Conservation (phyloP, 2,888 invertebrate species). For the Oscheius myriophilus region DNA sequence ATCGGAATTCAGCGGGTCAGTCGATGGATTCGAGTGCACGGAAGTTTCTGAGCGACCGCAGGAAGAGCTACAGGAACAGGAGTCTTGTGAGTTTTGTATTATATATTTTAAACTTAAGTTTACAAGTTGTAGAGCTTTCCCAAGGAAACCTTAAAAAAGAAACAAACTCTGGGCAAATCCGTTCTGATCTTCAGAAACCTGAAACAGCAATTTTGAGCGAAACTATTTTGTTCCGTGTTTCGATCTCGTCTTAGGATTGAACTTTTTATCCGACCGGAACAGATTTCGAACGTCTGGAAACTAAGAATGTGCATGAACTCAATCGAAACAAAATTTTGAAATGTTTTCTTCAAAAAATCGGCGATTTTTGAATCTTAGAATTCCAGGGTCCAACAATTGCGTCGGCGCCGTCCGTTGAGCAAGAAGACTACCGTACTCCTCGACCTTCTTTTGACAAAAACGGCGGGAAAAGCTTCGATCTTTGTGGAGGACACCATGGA, state of each 20-base stretch:
- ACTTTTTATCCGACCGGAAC: too few species aligned
- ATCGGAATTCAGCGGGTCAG: conserved; percentile 29
- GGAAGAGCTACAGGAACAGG: conserved; percentile 49
- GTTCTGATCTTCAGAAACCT: too few species aligned
- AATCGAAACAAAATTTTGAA: too few species aligned
- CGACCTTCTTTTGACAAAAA: conserved; percentile 62
- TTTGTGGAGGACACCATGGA: conserved; percentile 52
- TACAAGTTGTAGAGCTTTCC: too few species aligned
- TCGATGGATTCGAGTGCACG: conserved; percentile 40
- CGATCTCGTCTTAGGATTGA: too few species aligned
- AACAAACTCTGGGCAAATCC: too few species aligned
- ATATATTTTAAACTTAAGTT: neutral
- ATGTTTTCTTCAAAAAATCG: too few species aligned
- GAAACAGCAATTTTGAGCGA: too few species aligned
- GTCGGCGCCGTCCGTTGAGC: conserved; percentile 69
- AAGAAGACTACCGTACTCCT: conserved; percentile 69
- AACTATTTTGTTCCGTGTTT: too few species aligned
- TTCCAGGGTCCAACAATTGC: conserved; percentile 69
- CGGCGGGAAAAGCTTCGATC: conserved; percentile 68
- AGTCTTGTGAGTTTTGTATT: conserved; percentile 41
- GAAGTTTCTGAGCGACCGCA: conserved; percentile 45
- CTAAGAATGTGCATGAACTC: too few species aligned
- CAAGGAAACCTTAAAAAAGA: too few species aligned
- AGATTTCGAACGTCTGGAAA: too few species aligned
- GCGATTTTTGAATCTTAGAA: neutral